These are phyloP conservation scores for Triops longicaudatus DNA, from an alignment of 1,140 invertebrate species.

Conservation along the genomic window DNA sequence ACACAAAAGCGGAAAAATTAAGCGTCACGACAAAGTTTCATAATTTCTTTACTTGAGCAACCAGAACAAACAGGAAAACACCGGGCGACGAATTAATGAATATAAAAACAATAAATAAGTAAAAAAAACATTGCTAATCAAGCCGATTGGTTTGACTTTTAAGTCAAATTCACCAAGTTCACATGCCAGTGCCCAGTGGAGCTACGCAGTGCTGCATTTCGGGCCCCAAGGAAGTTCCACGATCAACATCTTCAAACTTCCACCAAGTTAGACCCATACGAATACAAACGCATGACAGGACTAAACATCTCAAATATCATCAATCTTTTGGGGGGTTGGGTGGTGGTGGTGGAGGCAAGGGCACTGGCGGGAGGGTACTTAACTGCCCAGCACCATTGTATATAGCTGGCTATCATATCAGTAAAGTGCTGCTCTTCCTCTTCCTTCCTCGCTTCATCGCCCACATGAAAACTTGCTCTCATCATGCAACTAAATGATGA, in stretches of 20 bases:
- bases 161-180: too few species aligned
- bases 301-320: background rate
- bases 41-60: too few species aligned
- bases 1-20: too few species aligned
- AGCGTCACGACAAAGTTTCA: too few species aligned
- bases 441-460: slow-evolving; percentile 7
- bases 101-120: too few species aligned
- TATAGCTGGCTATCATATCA: background rate
- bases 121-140: too few species aligned
- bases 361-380: background rate
- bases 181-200: too few species aligned
- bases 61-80: background rate
- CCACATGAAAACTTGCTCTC: slow-evolving; percentile 12
- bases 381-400: slow-evolving; percentile 1
- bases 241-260: background rate
- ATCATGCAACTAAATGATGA: slow-evolving; percentile 8
- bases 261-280: background rate
- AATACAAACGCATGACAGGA: background rate
- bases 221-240: too few species aligned
- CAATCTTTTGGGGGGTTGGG: background rate
- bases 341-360: background rate
- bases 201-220: too few species aligned
- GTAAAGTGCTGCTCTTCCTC: background rate
- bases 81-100: too few species aligned
- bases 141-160: too few species aligned